phyloP scores from a whole-genome alignment of 2,797 vertebrate species.

The Myiotriccus ornatus region DNA sequence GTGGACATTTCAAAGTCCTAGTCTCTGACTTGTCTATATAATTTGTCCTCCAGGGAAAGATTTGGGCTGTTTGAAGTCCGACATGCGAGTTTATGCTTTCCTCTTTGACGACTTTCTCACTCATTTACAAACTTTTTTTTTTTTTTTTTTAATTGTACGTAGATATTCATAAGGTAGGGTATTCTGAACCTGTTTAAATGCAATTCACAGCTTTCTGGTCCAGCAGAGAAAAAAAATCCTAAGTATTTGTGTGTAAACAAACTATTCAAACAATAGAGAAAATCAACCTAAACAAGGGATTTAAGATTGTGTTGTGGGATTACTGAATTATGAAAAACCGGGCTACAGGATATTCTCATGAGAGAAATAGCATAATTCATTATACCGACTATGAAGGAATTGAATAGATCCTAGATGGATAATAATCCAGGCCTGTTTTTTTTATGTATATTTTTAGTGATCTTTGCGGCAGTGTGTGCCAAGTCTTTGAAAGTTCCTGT shows the following conservation, averaged over 20 bases:
- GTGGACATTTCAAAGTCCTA: neutral
- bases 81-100: neutral
- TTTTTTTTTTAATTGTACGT: accelerated
- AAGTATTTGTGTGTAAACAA: neutral
- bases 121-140: neutral
- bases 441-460: neutral
- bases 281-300: neutral
- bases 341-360: neutral
- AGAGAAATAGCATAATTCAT: neutral
- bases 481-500: neutral
- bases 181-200: neutral
- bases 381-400: neutral
- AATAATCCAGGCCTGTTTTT: neutral
- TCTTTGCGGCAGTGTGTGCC: neutral
- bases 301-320: neutral
- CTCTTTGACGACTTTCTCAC: neutral
- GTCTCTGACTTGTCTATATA: neutral
- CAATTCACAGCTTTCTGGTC: neutral
- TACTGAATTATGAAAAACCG: neutral
- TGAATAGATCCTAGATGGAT: neutral
- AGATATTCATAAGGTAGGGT: neutral
- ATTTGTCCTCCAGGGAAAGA: neutral
- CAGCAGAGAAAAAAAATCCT: neutral
- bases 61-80: neutral
- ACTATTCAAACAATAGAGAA: neutral